phyloP scores from a whole-genome alignment of 2,888 invertebrate genomes.

The Mechanitis messenoides region DNA sequence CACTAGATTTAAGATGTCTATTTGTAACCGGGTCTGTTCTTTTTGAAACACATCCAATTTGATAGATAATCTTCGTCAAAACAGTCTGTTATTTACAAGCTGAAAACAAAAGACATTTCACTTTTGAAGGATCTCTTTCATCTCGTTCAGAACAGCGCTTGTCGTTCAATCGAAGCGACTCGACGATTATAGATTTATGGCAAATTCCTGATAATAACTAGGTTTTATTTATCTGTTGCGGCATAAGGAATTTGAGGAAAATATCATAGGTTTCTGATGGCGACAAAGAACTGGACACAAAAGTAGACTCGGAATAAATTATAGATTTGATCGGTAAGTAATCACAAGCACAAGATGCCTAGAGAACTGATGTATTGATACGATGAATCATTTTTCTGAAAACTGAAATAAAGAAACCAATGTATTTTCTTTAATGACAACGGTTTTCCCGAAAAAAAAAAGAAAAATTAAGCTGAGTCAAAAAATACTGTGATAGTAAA shows the following conservation, averaged over 20 bases:
- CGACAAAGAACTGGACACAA: too few relatives aligned
- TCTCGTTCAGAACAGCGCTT: constrained; percentile 27
- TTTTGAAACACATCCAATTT: constrained; percentile 48
- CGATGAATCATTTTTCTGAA: too few relatives aligned
- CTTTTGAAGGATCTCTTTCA: constrained; percentile 37
- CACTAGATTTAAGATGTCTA: constrained; percentile 42
- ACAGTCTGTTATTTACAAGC: constrained; percentile 33
- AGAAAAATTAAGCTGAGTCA: background rate
- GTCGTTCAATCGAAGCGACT: constrained; percentile 6
- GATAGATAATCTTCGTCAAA: constrained; percentile 38
- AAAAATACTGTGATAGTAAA: background rate
- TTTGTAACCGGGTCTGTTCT: constrained; percentile 38
- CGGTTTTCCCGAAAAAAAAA: background rate
- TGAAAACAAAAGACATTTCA: constrained; percentile 25
- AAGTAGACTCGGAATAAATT: too few relatives aligned
- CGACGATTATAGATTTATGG: too few relatives aligned
- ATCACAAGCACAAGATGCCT: too few relatives aligned
- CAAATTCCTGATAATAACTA: too few relatives aligned
- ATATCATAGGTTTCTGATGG: too few relatives aligned
- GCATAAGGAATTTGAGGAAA: too few relatives aligned
- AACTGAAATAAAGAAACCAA: too few relatives aligned
- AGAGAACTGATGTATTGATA: too few relatives aligned
- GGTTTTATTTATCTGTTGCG: too few relatives aligned
- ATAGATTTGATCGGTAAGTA: too few relatives aligned
- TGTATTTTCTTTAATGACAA: background rate